phyloP scores from a whole-genome alignment of 2,888 invertebrate species.

The Dasysyrphus tricinctus region DNA sequence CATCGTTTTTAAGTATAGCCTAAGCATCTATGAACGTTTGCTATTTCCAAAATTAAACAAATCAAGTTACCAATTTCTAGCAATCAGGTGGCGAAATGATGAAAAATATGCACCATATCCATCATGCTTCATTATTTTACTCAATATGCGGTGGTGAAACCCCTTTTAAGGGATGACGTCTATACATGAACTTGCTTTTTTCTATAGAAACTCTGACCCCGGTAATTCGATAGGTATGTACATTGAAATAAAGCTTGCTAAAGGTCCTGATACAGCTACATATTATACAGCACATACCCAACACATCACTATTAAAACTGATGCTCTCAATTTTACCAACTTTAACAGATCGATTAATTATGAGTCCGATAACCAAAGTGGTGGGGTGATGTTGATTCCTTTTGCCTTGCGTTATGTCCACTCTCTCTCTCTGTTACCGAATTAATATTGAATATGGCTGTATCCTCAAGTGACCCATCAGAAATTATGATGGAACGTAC shows the following conservation, averaged over 20 bases:
- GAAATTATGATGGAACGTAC: constrained; percentile 75
- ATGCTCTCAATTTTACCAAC: constrained; percentile 44
- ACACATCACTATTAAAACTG: neutral
- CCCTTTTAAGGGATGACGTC: too few species aligned
- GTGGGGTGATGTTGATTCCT: constrained; percentile 15
- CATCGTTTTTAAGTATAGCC: too few species aligned
- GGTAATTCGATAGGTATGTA: constrained; percentile 48
- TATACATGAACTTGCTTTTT: too few species aligned
- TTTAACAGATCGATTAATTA: constrained; percentile 74
- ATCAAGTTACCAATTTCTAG: too few species aligned
- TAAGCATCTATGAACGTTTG: too few species aligned
- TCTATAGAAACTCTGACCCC: neutral
- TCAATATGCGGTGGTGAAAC: too few species aligned
- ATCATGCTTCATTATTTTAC: too few species aligned
- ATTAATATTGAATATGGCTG: constrained; percentile 69
- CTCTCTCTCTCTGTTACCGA: constrained; percentile 24
- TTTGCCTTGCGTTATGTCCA: constrained; percentile 34
- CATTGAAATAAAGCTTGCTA: constrained; percentile 36
- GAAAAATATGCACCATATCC: too few species aligned
- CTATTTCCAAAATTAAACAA: too few species aligned
- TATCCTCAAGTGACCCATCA: constrained; percentile 75
- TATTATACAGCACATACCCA: neutral
- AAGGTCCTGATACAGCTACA: neutral
- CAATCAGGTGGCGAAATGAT: too few species aligned
- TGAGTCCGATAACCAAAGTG: constrained; percentile 42